Evolutionary conservation across 2,888 invertebrate genomes (phyloP).

Genomic region (Pachymerium ferrugineum): DNA sequence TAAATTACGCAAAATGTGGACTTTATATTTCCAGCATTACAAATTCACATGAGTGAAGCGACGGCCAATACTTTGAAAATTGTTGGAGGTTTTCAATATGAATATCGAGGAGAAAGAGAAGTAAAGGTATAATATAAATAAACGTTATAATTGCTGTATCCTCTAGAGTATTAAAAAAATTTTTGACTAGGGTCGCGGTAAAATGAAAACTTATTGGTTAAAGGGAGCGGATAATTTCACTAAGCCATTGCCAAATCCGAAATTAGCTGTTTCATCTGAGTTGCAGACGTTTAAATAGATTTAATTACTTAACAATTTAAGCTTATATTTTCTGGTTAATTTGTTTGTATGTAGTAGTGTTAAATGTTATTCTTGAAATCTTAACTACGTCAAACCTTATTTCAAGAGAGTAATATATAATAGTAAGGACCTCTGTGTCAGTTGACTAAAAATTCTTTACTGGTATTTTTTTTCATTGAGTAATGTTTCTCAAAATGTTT

Average conservation of each 20-base stretch:
- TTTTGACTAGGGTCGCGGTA: slow-evolving; percentile 16
- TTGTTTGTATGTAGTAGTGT: no score
- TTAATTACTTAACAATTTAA: no score
- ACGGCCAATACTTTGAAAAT: slow-evolving; percentile 8
- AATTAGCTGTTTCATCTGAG: not conserved
- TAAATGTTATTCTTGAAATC: no score
- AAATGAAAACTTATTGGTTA: slow-evolving; percentile 30
- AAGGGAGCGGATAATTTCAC: slow-evolving; percentile 12
- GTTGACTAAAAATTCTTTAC: no score
- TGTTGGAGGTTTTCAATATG: slow-evolving; percentile 18
- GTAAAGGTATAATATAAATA: not conserved
- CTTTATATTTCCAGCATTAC: slow-evolving; percentile 7
- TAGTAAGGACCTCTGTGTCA: no score
- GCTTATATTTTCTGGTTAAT: no score
- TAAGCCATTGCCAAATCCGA: not conserved
- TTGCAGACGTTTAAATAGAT: slow-evolving; percentile 15
- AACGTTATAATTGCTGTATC: not conserved
- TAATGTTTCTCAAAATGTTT: no score
- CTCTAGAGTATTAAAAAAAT: not conserved
- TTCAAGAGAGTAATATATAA: no score
- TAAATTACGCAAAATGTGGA: no score
- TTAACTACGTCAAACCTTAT: no score
- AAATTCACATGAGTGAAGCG: slow-evolving; percentile 30
- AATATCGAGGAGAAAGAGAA: slow-evolving; percentile 4
- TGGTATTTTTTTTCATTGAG: no score